phyloP scores from a whole-genome alignment of 2,113 vertebrate species.

The Tragelaphus imberbis region DNA sequence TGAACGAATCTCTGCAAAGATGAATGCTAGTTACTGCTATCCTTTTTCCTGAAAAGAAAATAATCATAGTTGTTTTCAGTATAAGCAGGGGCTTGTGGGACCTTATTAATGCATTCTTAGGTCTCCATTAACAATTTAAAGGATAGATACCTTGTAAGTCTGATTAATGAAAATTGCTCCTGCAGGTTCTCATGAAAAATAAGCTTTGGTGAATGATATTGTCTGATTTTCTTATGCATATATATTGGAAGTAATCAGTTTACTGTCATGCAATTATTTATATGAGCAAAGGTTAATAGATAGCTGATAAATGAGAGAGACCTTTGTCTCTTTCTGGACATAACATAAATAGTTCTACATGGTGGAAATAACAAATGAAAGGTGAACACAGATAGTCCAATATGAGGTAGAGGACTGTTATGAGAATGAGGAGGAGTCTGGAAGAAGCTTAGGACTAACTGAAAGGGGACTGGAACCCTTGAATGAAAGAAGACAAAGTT shows the following conservation, averaged over 20 bases:
- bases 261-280: not conserved
- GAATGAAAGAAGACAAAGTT: not conserved
- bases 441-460: not conserved
- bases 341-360: not conserved
- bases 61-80: conserved; percentile 17
- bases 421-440: not conserved
- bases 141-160: not conserved
- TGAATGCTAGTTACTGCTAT: not conserved
- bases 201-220: not conserved
- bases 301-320: not conserved
- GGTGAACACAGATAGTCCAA: not conserved
- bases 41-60: conserved; percentile 16
- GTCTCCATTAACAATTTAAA: conserved; percentile 56
- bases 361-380: not conserved
- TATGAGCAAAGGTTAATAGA: not conserved
- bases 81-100: not conserved
- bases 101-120: conserved; percentile 12
- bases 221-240: not conserved
- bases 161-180: conserved; percentile 21
- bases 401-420: not conserved
- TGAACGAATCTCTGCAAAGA: not conserved
- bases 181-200: conserved; percentile 7
- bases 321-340: not conserved
- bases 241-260: not conserved
- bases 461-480: accelerated